Percentiles rank a stretch among this genome's conserved stretches.
These are phyloP conservation scores for Agapornis canus DNA, from an alignment of 2,797 vertebrate genomes.

Conservation along the genomic window DNA sequence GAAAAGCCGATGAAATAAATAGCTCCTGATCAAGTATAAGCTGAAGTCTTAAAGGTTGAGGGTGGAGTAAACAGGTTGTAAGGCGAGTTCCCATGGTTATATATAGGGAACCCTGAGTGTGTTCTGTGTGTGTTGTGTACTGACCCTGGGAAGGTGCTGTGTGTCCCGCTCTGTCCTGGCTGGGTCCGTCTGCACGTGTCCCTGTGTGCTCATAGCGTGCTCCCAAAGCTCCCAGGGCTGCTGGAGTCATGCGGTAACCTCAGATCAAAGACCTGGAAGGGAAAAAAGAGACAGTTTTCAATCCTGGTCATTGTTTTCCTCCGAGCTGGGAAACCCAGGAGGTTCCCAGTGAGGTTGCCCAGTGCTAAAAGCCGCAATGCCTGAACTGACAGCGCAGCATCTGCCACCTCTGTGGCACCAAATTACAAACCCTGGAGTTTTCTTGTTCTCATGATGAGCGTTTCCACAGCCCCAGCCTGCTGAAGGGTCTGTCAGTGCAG, in stretches of 20 bases:
- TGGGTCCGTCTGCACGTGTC: neutral
- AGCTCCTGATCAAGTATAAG: neutral
- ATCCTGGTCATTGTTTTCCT: neutral
- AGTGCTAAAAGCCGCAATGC: slow-evolving; percentile 16
- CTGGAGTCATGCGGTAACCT: neutral
- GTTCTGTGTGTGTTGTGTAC: neutral
- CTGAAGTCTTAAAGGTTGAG: neutral
- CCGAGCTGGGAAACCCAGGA: neutral
- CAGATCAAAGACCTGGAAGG: neutral
- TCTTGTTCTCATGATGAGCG: neutral
- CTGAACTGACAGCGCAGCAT: slow-evolving; percentile 15
- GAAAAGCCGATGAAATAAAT: neutral
- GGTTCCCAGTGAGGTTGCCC: neutral
- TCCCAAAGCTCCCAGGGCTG: neutral
- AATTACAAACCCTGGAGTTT: neutral
- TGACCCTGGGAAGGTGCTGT: neutral
- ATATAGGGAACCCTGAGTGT: neutral
- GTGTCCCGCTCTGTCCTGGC: neutral
- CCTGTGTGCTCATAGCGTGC: neutral
- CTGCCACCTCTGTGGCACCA: slow-evolving; percentile 26
- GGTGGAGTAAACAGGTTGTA: neutral
- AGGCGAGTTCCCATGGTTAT: neutral
- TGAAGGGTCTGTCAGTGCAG: neutral
- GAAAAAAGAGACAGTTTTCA: neutral
- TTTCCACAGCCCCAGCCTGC: neutral